phyloP scores from a whole-genome alignment of 2,113 vertebrate species.

The Petrocephalus microphthalmus region DNA sequence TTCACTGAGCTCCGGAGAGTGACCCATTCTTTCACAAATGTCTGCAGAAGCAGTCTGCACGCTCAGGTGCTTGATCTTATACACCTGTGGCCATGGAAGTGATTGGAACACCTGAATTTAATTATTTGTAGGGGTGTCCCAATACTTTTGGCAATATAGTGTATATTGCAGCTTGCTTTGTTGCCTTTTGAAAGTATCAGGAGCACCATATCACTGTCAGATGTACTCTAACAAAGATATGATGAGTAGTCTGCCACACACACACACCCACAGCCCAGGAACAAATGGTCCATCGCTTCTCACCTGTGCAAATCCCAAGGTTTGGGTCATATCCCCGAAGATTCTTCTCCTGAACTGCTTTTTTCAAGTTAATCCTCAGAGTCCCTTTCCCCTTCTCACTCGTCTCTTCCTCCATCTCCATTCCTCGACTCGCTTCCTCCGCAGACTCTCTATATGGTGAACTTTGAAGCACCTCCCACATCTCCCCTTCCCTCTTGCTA shows the following conservation, averaged over 20 bases:
- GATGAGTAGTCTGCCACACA: background rate
- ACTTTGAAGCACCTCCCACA: slow-evolving; percentile 55
- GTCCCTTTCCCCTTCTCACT: slow-evolving; percentile 23
- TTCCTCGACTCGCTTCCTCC: slow-evolving; percentile 31
- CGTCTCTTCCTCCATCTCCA: slow-evolving; percentile 41
- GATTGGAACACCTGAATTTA: too few relatives aligned
- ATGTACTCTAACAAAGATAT: background rate
- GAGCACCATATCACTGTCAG: background rate
- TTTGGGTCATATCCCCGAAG: slow-evolving; percentile 79
- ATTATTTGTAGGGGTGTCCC: too few relatives aligned
- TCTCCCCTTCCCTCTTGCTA: slow-evolving; percentile 42
- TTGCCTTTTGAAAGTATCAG: background rate
- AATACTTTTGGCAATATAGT: too few relatives aligned
- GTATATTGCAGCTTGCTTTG: background rate
- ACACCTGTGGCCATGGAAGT: too few relatives aligned
- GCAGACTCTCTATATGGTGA: slow-evolving; percentile 51
- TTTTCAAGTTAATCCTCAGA: slow-evolving; percentile 63
- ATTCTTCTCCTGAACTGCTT: slow-evolving; percentile 61
- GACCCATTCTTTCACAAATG: too few relatives aligned
- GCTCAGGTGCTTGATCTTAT: too few relatives aligned
- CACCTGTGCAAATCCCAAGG: slow-evolving; percentile 50
- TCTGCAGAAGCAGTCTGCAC: too few relatives aligned
- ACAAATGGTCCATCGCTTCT: background rate
- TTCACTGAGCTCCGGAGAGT: too few relatives aligned
- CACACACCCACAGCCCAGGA: background rate